Evolutionary conservation across 2,797 vertebrate species (phyloP).

Genomic region (Psittacula echo): DNA sequence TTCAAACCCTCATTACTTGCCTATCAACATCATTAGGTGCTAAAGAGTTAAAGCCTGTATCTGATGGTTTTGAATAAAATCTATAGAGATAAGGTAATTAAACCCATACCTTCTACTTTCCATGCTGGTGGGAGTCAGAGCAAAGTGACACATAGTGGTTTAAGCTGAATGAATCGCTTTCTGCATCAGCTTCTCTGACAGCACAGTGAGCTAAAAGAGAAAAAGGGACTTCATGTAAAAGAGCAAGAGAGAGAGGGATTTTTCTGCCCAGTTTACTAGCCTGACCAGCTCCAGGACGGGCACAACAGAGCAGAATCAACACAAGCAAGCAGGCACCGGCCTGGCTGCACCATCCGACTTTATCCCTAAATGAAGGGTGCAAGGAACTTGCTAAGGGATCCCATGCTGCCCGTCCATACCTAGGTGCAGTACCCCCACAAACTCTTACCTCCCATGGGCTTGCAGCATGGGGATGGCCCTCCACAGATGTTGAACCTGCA

Average conservation of each 20-base stretch:
- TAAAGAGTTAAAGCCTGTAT: not conserved
- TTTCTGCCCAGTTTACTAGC: not conserved
- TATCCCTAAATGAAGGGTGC: not conserved
- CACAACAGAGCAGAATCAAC: not conserved
- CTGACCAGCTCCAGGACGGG: not conserved
- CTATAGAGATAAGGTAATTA: not conserved
- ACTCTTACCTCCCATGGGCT: not conserved
- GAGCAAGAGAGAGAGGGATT: not conserved
- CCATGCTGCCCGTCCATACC: accelerated
- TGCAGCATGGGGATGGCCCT: not conserved
- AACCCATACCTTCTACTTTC: not conserved
- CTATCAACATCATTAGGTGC: not conserved
- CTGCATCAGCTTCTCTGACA: not conserved
- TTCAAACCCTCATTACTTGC: not conserved
- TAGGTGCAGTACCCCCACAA: no score
- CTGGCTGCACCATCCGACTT: accelerated
- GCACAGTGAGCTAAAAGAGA: not conserved
- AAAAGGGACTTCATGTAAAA: not conserved
- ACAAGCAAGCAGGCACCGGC: not conserved
- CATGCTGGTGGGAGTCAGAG: not conserved
- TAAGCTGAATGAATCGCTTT: not conserved
- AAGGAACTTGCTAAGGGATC: not conserved
- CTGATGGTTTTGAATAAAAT: not conserved
- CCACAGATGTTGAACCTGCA: not conserved
- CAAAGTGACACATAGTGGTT: not conserved